A percentile compares a stretch with the other conserved stretches of the same genome.
phyloP scores from a whole-genome alignment of 1,140 invertebrate genomes.

The Hesperophylax magnus region DNA sequence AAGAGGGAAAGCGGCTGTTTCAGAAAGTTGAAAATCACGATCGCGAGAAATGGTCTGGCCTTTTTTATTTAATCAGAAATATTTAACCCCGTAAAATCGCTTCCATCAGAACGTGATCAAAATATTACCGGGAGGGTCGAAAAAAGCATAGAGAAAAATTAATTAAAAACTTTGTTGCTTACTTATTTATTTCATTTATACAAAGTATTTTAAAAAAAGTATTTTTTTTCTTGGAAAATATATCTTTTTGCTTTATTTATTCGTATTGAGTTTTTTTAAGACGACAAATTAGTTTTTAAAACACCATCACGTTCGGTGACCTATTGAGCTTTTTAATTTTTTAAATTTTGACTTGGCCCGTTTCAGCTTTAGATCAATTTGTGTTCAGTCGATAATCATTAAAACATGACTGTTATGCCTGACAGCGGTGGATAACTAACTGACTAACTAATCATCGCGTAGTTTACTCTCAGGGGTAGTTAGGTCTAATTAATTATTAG shows the following conservation, averaged over 20 bases:
- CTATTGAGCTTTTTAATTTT: no score
- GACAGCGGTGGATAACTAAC: background rate
- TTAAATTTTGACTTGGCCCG: no score
- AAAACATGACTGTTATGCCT: no score
- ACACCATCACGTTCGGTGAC: no score
- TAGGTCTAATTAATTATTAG: no score
- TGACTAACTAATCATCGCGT: no score
- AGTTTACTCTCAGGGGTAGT: no score
- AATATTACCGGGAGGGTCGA: background rate
- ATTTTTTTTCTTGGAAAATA: background rate
- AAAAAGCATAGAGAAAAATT: background rate
- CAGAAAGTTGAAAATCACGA: slow-evolving; percentile 3
- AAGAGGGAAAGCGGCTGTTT: background rate
- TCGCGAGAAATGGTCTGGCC: background rate
- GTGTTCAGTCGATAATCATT: no score
- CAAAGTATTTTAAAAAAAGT: no score
- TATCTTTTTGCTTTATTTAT: background rate
- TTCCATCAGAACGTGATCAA: background rate
- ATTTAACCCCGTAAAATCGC: background rate
- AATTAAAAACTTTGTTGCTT: background rate
- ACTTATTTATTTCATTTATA: background rate
- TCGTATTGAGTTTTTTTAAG: background rate
- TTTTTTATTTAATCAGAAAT: slow-evolving; percentile 23
- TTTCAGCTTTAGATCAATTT: no score
- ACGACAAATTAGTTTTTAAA: no score